Conservation (phyloP, 2,797 vertebrate species). For the Epinephelus awoara region DNA sequence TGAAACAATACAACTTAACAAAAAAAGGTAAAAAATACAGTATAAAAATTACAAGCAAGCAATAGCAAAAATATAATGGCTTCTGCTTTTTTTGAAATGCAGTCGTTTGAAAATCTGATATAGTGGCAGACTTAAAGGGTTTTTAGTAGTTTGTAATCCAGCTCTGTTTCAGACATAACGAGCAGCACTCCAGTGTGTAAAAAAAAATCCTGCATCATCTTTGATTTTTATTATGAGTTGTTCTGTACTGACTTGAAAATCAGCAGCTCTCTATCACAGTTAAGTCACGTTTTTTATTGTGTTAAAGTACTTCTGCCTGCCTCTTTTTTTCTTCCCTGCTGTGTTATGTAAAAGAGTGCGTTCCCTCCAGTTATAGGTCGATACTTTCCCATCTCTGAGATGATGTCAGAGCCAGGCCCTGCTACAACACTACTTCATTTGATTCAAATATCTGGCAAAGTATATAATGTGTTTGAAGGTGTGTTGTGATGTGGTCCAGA, state of each 20-base stretch:
- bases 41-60: neutral
- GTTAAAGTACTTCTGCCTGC: constrained; percentile 1
- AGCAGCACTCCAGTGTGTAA: neutral
- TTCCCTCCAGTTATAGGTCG: neutral
- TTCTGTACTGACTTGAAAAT: constrained; percentile 30
- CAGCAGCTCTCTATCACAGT: neutral
- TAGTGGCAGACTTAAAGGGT: neutral
- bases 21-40: too few species aligned
- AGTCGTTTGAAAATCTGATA: neutral
- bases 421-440: constrained; percentile 12
- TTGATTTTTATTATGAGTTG: constrained; percentile 18
- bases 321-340: neutral
- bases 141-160: constrained; percentile 9
- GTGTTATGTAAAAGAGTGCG: neutral
- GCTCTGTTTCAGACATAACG: constrained; percentile 23
- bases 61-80: neutral
- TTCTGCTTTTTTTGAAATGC: neutral
- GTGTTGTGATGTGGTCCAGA: constrained; percentile 52
- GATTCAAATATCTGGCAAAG: constrained; percentile 9
- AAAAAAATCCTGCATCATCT: constrained; percentile 7
- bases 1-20: too few species aligned
- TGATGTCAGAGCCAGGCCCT: constrained; percentile 22
- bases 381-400: constrained; percentile 18
- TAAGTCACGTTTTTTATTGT: constrained; percentile 15
- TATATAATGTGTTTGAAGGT: constrained; percentile 10